A percentile compares a stretch with the other conserved stretches of the same genome.
Conservation (phyloP, 2,797 vertebrate species). For the Mus caroli region DNA sequence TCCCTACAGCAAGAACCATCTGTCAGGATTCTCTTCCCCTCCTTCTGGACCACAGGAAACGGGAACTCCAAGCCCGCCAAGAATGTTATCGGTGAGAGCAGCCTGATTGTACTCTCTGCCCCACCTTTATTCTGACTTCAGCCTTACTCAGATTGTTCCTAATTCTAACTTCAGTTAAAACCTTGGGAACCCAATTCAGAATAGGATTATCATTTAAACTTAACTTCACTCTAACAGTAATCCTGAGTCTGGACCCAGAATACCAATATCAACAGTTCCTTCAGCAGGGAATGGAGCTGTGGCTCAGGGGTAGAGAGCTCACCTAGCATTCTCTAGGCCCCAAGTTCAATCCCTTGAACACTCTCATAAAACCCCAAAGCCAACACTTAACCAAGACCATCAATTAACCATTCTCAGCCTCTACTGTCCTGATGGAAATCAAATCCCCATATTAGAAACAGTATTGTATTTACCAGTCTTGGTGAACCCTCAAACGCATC, state of each 20-base stretch:
- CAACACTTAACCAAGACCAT: neutral
- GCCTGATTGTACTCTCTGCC: neutral
- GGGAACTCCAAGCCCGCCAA: constrained; percentile 86
- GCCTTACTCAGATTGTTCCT: constrained; percentile 19
- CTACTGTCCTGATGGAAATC: neutral
- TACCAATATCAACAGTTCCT: neutral
- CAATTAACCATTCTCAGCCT: neutral
- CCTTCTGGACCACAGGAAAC: constrained; percentile 87
- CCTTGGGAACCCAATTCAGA: neutral
- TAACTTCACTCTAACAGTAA: neutral
- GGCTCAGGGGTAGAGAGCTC: neutral
- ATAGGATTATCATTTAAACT: neutral
- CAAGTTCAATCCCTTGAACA: neutral
- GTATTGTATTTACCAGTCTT: neutral
- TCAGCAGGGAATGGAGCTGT: neutral
- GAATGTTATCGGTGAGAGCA: constrained; percentile 86
- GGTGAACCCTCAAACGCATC: neutral
- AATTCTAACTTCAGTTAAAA: constrained; percentile 18
- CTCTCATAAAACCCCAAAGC: neutral
- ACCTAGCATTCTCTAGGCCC: neutral
- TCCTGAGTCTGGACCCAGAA: neutral
- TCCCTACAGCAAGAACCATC: constrained; percentile 87
- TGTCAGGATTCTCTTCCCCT: constrained; percentile 87
- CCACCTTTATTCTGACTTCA: neutral
- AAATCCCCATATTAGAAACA: neutral